Conservation (phyloP, 2,113 vertebrate genomes). For the Trematocara nigrifrons region DNA sequence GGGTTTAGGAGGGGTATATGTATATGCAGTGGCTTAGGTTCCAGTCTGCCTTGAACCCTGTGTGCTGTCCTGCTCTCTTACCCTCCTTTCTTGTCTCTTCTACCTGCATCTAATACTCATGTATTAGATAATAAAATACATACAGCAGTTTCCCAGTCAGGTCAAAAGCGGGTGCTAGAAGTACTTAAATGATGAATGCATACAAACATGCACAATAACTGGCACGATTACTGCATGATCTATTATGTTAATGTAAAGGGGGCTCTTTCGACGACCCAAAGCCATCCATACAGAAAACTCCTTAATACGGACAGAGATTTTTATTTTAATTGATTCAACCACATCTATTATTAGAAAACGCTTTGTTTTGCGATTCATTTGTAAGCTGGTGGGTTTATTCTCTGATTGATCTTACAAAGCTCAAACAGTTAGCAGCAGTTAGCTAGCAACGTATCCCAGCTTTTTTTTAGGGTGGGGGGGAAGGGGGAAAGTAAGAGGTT, state of each 20-base stretch:
- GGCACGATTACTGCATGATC: neutral
- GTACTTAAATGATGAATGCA: neutral
- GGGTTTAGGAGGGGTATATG: rapidly evolving
- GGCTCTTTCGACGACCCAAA: neutral
- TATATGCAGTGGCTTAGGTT: neutral
- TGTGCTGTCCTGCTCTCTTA: neutral
- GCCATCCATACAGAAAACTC: neutral
- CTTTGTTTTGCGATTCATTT: neutral
- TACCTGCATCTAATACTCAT: neutral
- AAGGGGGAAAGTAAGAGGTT: neutral
- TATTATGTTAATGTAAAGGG: neutral
- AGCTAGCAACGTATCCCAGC: neutral
- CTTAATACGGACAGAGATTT: neutral
- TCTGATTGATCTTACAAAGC: neutral
- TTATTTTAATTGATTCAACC: neutral
- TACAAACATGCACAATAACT: neutral
- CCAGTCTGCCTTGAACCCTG: neutral
- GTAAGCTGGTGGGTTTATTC: neutral
- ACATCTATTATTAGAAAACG: neutral
- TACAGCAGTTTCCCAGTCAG: neutral
- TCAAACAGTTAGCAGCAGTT: neutral
- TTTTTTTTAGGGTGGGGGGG: neutral
- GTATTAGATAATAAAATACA: neutral
- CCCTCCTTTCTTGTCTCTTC: neutral
- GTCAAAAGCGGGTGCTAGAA: neutral